These are phyloP conservation scores for Atractosteus spatula DNA, from an alignment of 2,113 vertebrate species.

Conservation along the genomic window DNA sequence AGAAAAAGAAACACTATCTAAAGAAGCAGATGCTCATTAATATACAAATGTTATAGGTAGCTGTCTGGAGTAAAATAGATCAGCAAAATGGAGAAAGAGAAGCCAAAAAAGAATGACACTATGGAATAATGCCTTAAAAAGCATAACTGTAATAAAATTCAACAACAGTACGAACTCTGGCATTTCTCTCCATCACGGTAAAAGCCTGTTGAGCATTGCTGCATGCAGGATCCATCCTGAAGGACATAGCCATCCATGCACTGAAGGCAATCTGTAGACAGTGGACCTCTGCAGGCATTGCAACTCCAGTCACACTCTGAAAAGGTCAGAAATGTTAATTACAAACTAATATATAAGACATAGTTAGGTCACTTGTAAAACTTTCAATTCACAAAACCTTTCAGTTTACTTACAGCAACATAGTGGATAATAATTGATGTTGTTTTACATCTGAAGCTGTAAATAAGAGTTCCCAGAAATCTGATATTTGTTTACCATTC, in stretches of 20 bases:
- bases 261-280: conserved; percentile 82
- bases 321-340: conserved; percentile 13
- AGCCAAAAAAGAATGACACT: conserved; percentile 6
- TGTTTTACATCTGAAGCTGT: no score
- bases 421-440: no score
- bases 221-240: conserved; percentile 75
- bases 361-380: no score
- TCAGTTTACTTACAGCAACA: no score
- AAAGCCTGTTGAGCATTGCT: conserved; percentile 67
- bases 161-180: conserved; percentile 69
- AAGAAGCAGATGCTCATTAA: no score
- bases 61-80: no score
- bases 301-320: conserved; percentile 97
- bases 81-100: not conserved
- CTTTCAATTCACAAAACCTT: no score
- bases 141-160: not conserved
- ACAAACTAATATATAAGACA: no score
- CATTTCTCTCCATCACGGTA: conserved; percentile 74
- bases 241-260: conserved; percentile 86
- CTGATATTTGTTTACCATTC: no score
- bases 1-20: no score
- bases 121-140: conserved; percentile 12
- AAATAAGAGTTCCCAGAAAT: no score
- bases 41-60: no score
- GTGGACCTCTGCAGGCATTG: conserved; percentile 78